These are phyloP conservation scores for Helicoverpa zea DNA, from an alignment of 1,140 invertebrate species.

Conservation along the genomic window DNA sequence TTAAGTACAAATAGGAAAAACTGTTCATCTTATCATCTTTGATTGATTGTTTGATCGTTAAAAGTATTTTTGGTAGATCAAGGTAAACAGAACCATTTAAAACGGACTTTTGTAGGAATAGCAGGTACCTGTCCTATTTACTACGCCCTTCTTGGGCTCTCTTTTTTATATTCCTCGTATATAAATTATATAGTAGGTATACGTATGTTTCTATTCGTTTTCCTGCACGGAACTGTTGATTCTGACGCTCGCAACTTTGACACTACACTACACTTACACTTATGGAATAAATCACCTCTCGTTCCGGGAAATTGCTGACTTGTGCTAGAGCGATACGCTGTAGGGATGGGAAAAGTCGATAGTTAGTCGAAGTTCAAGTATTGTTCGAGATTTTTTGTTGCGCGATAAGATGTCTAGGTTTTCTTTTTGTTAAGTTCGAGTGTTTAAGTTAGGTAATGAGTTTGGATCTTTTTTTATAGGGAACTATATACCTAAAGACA, in stretches of 20 bases:
- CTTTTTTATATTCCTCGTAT: too few relatives aligned
- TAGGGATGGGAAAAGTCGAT: conserved; percentile 30
- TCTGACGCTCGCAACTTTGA: conserved; percentile 54
- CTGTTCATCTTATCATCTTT: too few relatives aligned
- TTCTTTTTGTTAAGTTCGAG: not conserved
- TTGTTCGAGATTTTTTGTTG: conserved; percentile 10
- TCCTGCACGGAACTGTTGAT: conserved; percentile 46
- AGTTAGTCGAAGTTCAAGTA: conserved; percentile 23
- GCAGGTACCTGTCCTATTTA: too few relatives aligned
- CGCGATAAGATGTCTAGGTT: not conserved
- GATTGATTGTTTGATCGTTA: too few relatives aligned
- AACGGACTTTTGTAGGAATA: too few relatives aligned
- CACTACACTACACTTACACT: conserved; percentile 66
- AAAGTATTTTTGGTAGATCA: too few relatives aligned
- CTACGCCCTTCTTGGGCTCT: too few relatives aligned
- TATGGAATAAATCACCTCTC: conserved; percentile 77
- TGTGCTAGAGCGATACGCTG: conserved; percentile 53
- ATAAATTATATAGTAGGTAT: not conserved
- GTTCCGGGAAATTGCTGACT: conserved; percentile 77
- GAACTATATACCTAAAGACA: too few relatives aligned
- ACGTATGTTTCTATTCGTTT: conserved; percentile 3
- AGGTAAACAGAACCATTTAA: too few relatives aligned
- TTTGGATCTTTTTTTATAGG: too few relatives aligned
- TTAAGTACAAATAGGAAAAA: too few relatives aligned
- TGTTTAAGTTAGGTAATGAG: too few relatives aligned